These are phyloP conservation scores for Andricus grossulariae DNA, from an alignment of 1,140 invertebrate species.

Conservation along the genomic window DNA sequence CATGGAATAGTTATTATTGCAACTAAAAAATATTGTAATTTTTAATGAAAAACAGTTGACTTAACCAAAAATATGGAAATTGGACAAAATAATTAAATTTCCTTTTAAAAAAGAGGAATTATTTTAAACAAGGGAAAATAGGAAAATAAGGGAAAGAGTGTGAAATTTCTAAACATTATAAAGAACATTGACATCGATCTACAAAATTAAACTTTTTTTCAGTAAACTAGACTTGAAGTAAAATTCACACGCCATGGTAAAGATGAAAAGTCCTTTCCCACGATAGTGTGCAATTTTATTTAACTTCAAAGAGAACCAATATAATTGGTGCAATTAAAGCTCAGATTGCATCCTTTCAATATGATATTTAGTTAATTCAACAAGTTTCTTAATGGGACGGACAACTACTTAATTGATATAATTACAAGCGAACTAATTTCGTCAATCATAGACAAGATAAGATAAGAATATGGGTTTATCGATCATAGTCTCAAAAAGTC, in stretches of 20 bases:
- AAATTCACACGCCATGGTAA: conserved; percentile 10
- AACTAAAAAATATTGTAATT: too few relatives aligned
- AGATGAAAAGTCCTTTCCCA: conserved; percentile 15
- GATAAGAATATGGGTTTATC: not conserved
- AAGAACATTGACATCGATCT: not conserved
- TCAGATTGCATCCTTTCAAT: not conserved
- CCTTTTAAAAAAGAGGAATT: too few relatives aligned
- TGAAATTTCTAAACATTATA: not conserved
- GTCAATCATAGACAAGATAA: not conserved
- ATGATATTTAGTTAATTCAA: conserved; percentile 25
- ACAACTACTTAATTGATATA: conserved; percentile 7
- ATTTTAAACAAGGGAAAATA: too few relatives aligned
- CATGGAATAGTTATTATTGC: too few relatives aligned
- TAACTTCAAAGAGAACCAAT: not conserved
- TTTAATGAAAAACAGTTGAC: too few relatives aligned
- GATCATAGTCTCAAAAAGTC: too few relatives aligned
- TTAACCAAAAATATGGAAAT: too few relatives aligned
- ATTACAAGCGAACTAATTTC: not conserved
- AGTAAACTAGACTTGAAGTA: not conserved
- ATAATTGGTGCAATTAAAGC: conserved; percentile 26
- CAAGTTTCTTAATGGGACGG: conserved; percentile 12
- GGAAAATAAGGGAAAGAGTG: too few relatives aligned
- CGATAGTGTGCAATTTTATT: conserved; percentile 8
- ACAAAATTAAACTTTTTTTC: not conserved
- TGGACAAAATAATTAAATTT: too few relatives aligned